Conservation (phyloP, 2,113 vertebrate genomes). For the Poeciliopsis turrubarensis region DNA sequence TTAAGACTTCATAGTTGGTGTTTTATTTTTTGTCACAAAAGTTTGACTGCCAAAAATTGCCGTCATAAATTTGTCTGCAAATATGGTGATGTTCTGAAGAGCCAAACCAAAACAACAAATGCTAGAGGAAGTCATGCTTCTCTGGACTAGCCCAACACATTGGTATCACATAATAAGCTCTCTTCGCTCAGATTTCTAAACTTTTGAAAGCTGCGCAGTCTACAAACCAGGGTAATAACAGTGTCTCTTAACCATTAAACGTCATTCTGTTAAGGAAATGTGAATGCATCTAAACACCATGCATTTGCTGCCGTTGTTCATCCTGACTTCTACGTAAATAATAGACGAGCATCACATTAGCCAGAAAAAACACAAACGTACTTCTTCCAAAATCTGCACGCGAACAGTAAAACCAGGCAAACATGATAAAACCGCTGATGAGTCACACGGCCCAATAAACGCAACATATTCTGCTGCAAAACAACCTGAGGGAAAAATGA, state of each 20-base stretch:
- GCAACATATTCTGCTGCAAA: slow-evolving; percentile 39
- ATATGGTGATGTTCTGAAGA: no score
- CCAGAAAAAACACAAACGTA: neutral
- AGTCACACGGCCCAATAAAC: slow-evolving; percentile 40
- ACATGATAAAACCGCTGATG: slow-evolving; percentile 12
- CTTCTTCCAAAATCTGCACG: slow-evolving; percentile 7
- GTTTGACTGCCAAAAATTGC: no score
- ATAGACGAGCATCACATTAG: neutral
- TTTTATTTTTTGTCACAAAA: no score
- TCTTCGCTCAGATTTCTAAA: neutral
- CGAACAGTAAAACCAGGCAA: slow-evolving; percentile 8
- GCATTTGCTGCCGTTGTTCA: slow-evolving; percentile 14
- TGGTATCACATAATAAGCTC: no score
- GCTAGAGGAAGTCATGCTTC: no score
- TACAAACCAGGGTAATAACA: slow-evolving; percentile 20
- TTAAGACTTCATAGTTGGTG: no score
- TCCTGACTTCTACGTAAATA: slow-evolving; percentile 19
- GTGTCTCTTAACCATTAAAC: slow-evolving; percentile 6
- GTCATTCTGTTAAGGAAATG: neutral
- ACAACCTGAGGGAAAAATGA: slow-evolving; percentile 50
- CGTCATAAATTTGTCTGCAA: no score
- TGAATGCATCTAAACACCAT: slow-evolving; percentile 12
- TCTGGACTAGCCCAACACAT: no score
- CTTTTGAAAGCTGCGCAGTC: neutral
- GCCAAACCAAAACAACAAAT: no score